Base-by-base conservation (phyloP, 2,888 invertebrate species). In the Allygus modestus region DNA sequence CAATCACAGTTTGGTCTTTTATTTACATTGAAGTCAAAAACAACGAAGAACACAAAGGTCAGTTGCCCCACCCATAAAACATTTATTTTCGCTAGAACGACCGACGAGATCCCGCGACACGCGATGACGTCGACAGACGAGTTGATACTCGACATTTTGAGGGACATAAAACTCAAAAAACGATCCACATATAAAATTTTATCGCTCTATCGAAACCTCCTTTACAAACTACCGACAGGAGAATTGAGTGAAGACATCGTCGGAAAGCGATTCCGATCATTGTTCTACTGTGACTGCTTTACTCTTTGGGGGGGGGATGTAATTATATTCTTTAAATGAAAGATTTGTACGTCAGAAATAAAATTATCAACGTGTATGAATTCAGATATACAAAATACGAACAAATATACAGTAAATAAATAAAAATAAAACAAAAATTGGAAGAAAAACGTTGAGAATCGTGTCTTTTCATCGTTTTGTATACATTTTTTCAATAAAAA, bases 181-280 rank as follows among this genome's bases (percentile, higher is more conserved):
- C 37, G 15, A 37, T 33, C 69, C 31, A 20, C 37, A 71, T 37
- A 71, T 71, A 71, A 71, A 71, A 37, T 33, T 37, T 71, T 71
- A 71, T 71, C 41, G 71, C 71, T 17, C 71, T 71, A 71, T 71
- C 71, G 41, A 37, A 65, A 26, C 65, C 65, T 65, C 20, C 65
- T 31, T 17, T 15, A 31, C 65, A 65, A 65, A 65, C 65, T 4
- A 31, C 17, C 65, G 31, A 15, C 54, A 20, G 23, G 54, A 23
- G 65, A 26, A 31, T 65, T 65, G 65, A 5, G 11, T 2, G 31
- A 65, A 54, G 54, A 31, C 28, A 65, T 2, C 23, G 65, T 15
- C 31, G 65, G 4, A 31, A 65, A 65, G 28, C 17, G 28, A 65
- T 26, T 20, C 1, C 31, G 28, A 65, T 17, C 58, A 37, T 58